Evolutionary conservation across 2,888 invertebrate species (phyloP), one percentile per base, ranked within the genome.

Genomic region (Schizaphis graminum): DNA sequence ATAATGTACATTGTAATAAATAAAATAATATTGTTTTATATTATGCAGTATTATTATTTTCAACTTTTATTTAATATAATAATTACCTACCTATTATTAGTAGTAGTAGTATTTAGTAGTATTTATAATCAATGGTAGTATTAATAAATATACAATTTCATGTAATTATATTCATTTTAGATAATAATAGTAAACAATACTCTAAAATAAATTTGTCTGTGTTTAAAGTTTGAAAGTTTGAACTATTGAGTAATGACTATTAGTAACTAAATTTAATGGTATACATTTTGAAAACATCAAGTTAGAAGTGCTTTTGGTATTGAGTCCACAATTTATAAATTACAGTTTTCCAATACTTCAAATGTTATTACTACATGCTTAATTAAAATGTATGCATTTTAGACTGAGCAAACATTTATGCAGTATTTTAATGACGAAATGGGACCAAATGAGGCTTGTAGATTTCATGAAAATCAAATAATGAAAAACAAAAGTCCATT

Each of bases 391-490:
- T 35, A 91, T 67, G 13, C 5, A 67, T 91, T 91, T 91, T 91
- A 91, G 90, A 91, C n/a, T 91, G 90, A 91, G 35, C 90, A 91
- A 91, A 91, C 41, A 47, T 91, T 91, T 77, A 47, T 91, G 67
- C 90, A 91, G 7, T 91, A 91, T 91, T 91, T 91, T 77, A 11
- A 91, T 77, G 67, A 91, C 77, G 90, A 77, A 91, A 91, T 91
- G 67, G 49, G 77, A 56, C 77, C 77, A 91, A 91, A 56, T 91
- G 90, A 91, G n/a, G 67, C 67, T 77, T 35, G 49, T 56, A 67
- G 90, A 91, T 57, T 57, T 57, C 89, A 89, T 57, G 26, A 89
- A 89, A 89, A 89, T 57, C 26, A 47, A 57, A 56, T 90, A 67
- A 90, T 90, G 67, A 90, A 90, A 47, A 90, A 90, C 28, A n/a